Base-by-base conservation (phyloP, 2,113 vertebrate genomes). In the Spizaetus ornatus region DNA sequence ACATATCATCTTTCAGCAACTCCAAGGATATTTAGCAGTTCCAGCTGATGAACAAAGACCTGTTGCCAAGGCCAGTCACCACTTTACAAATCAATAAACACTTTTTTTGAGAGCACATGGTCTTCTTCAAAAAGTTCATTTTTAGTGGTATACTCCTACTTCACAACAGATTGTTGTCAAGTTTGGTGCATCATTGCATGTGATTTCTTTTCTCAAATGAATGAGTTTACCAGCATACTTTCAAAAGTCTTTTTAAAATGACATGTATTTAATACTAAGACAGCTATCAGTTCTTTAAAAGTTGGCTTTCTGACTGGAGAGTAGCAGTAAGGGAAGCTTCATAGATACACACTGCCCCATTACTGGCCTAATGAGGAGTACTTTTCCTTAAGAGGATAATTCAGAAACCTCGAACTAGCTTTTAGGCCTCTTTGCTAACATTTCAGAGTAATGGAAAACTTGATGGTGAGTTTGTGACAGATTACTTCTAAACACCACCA, bases 11-110 rank as follows among this genome's bases (percentile, higher is more conserved):
- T 95, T 95, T 94, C 94, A 95, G 45, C 59, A 83, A 2, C 55
- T 91, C 42, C 55, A 73, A 86, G 67, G 43, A 62, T 77, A 93
- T 86, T 95, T 66, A 83, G 76, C 63, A 90, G 80, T 62, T 94
- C n/a, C 76, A 95, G 63, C 72, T 95, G 83, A 95, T 74, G 88
- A 93, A 93, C 58, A 86, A 91, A 81, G 53, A 83, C 22, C 22
- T 65, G 50, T 70, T 95, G 88, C 88, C 91, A 95, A 88, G 59
- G 62, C 50, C 50, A 88, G 63, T 84, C 88, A 66, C 76, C 76
- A 83, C 66, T 86, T 93, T 40, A 83, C 69, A 87, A 95, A 94
- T 78, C 89, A 86, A 94, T 81, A 95, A 92, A 79, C 42, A 19
- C 22, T 53, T 78, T 72, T 76, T 82, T 56, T 32, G 40, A 82